Evolutionary conservation across 2,113 vertebrate genomes (phyloP).

Genomic region (Parus major): DNA sequence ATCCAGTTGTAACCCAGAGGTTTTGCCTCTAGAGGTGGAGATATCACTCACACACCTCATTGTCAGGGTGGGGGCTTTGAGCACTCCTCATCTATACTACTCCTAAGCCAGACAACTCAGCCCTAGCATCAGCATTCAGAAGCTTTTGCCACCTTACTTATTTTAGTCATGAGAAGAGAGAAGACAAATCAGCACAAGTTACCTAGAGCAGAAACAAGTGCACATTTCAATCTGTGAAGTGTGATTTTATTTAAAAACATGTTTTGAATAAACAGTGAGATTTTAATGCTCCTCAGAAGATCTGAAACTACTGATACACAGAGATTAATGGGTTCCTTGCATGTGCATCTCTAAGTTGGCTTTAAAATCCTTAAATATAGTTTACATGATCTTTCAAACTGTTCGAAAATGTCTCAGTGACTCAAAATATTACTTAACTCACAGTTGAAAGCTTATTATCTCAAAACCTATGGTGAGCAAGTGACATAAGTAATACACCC

Average conservation of each 20-base stretch:
- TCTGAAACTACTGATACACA: background rate
- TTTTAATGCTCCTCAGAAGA: background rate
- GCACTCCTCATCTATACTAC: background rate
- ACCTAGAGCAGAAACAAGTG: background rate
- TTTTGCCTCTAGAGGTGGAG: background rate
- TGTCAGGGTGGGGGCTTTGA: background rate
- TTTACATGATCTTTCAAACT: background rate
- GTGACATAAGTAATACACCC: background rate
- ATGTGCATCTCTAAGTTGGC: background rate
- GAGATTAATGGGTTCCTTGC: background rate
- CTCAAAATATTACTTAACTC: background rate
- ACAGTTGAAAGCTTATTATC: background rate
- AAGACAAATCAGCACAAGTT: background rate
- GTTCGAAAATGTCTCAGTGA: background rate
- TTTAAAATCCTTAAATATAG: background rate
- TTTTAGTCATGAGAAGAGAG: background rate
- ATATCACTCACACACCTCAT: background rate
- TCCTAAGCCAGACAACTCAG: background rate
- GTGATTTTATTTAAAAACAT: background rate
- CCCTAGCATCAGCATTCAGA: background rate
- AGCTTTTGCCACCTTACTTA: background rate
- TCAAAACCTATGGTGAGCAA: fast-evolving
- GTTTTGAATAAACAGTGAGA: background rate
- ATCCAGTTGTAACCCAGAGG: background rate
- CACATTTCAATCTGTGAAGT: background rate